Evolutionary conservation across 2,888 invertebrate genomes (phyloP), one percentile per base, ranked within the genome.

Genomic region (Drosophila borealis): DNA sequence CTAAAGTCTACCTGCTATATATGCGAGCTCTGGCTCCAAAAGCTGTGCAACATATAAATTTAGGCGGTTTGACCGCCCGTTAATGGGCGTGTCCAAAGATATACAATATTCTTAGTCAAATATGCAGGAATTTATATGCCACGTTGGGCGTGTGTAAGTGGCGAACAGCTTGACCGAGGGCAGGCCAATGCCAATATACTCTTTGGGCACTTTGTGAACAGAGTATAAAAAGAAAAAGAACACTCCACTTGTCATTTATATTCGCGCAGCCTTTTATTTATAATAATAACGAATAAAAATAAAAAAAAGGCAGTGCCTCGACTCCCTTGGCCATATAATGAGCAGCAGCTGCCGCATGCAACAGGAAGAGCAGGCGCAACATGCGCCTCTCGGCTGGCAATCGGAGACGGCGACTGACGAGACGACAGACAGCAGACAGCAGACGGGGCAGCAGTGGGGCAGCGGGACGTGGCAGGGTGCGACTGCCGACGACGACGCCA

Each of bases 301-400:
- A 29, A 29, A 29, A 8, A 70, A 59, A 21, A 51, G 63, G 17
- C 36, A 19, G 19, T 60, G 44, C 50, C 45, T 44, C 51, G 72
- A 50, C 63, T 62, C 63, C 71, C 70, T 68, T 48, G 68, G 80
- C 74, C 78, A 54, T 66, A 80, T 85, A 83, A 90, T 89, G 78
- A 89, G 79, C 76, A 74, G 74, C 88, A 89, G 76, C 82, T 87
- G 85, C 81, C 64, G 49, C 70, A 65, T 70, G 86, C 83, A 76
- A 80, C 74, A 86, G 87, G 84, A 87, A 77, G 77, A 65, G 66
- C 64, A 45, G 60, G 55, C 66, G 53, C 64, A 65, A 41, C 39
- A 33, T 29, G 56, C 41, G 25, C 19, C 45, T 63, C 53, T 46
- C 55, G n/a, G 48, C 45, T 56, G 44, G 46, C 49, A 49, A 66